phyloP scores from a whole-genome alignment of 2,888 invertebrate genomes.

The Heliconius sara region DNA sequence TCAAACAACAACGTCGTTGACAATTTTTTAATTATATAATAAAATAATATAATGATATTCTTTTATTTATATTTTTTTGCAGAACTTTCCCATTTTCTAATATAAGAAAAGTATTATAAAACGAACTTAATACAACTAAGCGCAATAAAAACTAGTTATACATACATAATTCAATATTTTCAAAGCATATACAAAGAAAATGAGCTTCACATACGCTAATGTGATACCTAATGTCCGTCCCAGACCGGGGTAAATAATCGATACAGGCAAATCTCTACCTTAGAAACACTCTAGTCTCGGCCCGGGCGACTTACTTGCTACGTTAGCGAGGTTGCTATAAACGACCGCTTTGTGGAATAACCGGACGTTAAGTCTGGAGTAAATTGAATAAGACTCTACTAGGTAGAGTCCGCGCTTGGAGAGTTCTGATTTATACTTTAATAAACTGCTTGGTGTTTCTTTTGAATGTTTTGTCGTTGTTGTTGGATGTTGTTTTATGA shows the following conservation, averaged over 20 bases:
- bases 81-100: neutral
- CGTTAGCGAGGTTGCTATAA: constrained; percentile 36
- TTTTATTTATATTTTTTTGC: neutral
- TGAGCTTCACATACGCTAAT: constrained; percentile 28
- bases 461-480: neutral
- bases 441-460: neutral
- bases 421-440: constrained; percentile 14
- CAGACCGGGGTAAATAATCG: constrained; percentile 39
- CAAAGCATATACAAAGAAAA: neutral
- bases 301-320: constrained; percentile 31
- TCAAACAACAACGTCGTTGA: too few species aligned
- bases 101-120: neutral
- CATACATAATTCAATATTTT: neutral
- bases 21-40: neutral
- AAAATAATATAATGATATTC: too few species aligned
- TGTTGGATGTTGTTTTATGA: too few species aligned
- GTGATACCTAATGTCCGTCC: constrained; percentile 36
- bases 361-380: constrained; percentile 27
- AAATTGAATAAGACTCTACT: constrained; percentile 26
- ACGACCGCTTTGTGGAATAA: constrained; percentile 41
- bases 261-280: constrained; percentile 43
- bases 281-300: constrained; percentile 37
- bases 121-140: neutral
- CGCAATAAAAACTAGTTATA: neutral
- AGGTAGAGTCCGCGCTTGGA: constrained; percentile 3